Conservation (phyloP, 2,888 invertebrate genomes). For the Eupeodes luniger region DNA sequence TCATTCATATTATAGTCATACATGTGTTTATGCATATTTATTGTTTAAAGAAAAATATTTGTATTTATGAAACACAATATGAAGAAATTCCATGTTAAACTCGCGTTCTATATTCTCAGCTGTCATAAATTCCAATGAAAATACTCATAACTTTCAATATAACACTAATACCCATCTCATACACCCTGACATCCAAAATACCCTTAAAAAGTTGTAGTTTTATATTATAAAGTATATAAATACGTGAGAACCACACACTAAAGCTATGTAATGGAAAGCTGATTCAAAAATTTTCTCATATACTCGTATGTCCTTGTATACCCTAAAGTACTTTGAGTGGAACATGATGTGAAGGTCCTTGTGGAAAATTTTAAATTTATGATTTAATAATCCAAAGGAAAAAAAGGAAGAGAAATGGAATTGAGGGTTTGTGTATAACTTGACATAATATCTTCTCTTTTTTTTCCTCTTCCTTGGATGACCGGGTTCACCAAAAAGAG, state of each 20-base stretch:
- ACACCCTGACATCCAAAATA: background rate
- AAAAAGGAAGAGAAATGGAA: background rate
- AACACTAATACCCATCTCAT: conserved; percentile 49
- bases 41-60: conserved; percentile 2
- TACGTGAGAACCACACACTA: conserved; percentile 51
- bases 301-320: conserved; percentile 13
- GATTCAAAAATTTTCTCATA: conserved; percentile 54
- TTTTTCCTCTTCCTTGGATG: too few relatives aligned
- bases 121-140: conserved; percentile 60
- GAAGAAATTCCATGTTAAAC: background rate
- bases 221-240: background rate
- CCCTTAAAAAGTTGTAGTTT: background rate
- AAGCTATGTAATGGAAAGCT: conserved; percentile 56
- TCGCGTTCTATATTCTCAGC: conserved; percentile 24
- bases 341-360: background rate
- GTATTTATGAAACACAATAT: conserved; percentile 6
- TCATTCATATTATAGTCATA: background rate
- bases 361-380: conserved; percentile 6
- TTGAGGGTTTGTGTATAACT: too few relatives aligned
- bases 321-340: background rate
- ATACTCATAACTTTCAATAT: conserved; percentile 70
- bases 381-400: conserved; percentile 7
- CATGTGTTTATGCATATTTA: too few relatives aligned
- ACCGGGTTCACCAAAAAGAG: too few relatives aligned
- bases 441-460: too few relatives aligned